Conservation (phyloP, 1,140 invertebrate species). For the Eurytemora carolleeae region DNA sequence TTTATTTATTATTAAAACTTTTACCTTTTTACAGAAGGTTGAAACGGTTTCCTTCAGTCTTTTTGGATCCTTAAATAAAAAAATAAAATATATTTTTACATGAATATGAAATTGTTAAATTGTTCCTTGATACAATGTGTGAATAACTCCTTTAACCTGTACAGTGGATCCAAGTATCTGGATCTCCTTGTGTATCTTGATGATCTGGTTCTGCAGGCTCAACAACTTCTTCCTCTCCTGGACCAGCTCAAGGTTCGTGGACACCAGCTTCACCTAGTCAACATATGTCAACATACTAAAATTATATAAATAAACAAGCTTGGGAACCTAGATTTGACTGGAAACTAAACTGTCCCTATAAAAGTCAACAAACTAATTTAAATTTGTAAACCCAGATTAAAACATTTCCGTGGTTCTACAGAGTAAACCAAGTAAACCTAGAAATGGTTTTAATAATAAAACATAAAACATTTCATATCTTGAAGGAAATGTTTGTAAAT, state of each 20-base stretch:
- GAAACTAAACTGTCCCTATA: not conserved
- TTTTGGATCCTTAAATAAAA: not conserved
- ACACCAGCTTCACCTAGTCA: not conserved
- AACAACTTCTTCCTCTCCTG: not conserved
- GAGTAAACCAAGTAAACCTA: too few species aligned
- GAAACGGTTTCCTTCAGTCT: not conserved
- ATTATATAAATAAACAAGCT: not conserved
- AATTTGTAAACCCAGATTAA: not conserved
- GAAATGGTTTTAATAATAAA: too few species aligned
- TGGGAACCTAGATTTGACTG: not conserved
- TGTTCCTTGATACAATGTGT: not conserved
- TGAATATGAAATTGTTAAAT: not conserved
- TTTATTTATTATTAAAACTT: not conserved
- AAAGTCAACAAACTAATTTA: not conserved
- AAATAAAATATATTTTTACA: not conserved
- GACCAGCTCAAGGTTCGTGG: not conserved
- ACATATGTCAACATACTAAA: too few species aligned
- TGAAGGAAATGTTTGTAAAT: too few species aligned
- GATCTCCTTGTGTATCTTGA: not conserved
- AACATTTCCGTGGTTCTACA: too few species aligned
- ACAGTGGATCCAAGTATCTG: not conserved
- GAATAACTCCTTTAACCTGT: not conserved
- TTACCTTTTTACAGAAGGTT: not conserved
- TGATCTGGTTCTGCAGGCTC: not conserved
- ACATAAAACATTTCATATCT: too few species aligned